Percentiles rank a stretch among this genome's conserved stretches.
Evolutionary conservation across 2,888 invertebrate species (phyloP).

Genomic region (Aphodius granarius): DNA sequence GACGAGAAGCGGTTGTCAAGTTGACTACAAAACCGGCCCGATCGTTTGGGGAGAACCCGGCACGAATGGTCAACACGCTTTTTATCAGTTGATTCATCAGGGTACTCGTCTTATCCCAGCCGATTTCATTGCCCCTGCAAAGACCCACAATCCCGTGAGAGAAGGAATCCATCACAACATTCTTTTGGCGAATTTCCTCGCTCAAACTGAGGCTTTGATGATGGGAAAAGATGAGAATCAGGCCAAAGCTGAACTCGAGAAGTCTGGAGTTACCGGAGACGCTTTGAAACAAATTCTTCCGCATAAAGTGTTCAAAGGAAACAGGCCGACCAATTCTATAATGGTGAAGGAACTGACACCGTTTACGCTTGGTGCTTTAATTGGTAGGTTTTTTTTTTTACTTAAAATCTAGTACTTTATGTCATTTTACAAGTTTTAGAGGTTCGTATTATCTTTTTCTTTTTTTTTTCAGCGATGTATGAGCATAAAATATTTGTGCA

Average conservation of each 20-base stretch:
- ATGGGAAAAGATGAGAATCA: conserved; percentile 57
- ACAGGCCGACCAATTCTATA: conserved; percentile 96
- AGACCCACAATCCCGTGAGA: conserved; percentile 85
- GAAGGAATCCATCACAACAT: conserved; percentile 90
- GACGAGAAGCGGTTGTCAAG: conserved; percentile 66
- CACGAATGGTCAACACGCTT: conserved; percentile 99
- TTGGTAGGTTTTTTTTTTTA: conserved; percentile 65
- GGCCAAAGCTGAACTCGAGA: conserved; percentile 79
- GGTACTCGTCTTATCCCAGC: conserved; percentile 85
- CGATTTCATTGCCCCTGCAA: conserved; percentile 94
- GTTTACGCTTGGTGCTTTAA: conserved; percentile 88
- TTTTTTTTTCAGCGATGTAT: conserved; percentile 71
- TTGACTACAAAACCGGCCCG: conserved; percentile 70
- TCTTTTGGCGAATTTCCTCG: conserved; percentile 93
- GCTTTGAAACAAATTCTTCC: conserved; percentile 81
- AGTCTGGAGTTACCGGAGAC: conserved; percentile 74
- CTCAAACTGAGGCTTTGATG: conserved; percentile 99
- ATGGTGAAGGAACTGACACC: conserved; percentile 90
- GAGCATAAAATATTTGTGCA: conserved; percentile 99
- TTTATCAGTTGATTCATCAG: conserved; percentile 99
- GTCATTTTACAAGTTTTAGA: neutral
- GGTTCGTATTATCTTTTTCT: neutral
- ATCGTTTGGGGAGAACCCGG: conserved; percentile 99
- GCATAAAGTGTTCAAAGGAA: conserved; percentile 96
- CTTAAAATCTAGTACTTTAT: neutral